Evolutionary conservation across 2,888 invertebrate genomes (phyloP).

Genomic region (Iphiclides podalirius): DNA sequence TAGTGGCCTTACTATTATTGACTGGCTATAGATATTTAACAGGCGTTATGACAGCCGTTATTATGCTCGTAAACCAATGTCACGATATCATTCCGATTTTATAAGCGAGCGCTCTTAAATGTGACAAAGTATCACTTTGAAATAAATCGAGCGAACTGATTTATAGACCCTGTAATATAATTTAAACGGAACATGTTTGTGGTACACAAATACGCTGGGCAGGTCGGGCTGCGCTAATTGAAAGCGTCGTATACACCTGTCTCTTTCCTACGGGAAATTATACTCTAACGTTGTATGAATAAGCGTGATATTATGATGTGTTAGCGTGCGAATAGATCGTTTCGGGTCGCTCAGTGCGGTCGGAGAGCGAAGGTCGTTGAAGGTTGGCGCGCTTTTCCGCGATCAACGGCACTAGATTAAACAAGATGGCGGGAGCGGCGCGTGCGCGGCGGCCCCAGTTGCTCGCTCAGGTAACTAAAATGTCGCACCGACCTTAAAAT

Average conservation of each 20-base stretch:
- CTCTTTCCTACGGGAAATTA: constrained; percentile 31
- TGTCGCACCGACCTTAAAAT: too few relatives aligned
- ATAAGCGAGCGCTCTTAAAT: constrained; percentile 35
- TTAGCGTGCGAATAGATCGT: constrained; percentile 29
- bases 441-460: constrained; percentile 68
- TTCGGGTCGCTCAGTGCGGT: constrained; percentile 54
- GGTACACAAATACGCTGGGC: constrained; percentile 58
- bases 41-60: constrained; percentile 27
- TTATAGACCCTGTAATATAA: constrained; percentile 61
- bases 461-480: constrained; percentile 55
- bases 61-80: constrained; percentile 34
- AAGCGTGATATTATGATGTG: constrained; percentile 25
- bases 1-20: constrained; percentile 8
- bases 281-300: constrained; percentile 27
- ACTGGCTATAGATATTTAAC: constrained; percentile 16
- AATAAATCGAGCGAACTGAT: constrained; percentile 56
- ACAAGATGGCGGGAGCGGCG: constrained; percentile 77
- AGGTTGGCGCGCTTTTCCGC: constrained; percentile 80
- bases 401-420: constrained; percentile 78
- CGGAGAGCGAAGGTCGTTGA: constrained; percentile 80
- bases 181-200: constrained; percentile 59
- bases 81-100: constrained; percentile 24
- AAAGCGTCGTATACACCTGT: constrained; percentile 33
- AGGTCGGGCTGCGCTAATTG: constrained; percentile 37
- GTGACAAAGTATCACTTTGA: constrained; percentile 64